These are phyloP conservation scores for Mellilla xanthometata DNA, from an alignment of 2,888 invertebrate species.

Conservation along the genomic window DNA sequence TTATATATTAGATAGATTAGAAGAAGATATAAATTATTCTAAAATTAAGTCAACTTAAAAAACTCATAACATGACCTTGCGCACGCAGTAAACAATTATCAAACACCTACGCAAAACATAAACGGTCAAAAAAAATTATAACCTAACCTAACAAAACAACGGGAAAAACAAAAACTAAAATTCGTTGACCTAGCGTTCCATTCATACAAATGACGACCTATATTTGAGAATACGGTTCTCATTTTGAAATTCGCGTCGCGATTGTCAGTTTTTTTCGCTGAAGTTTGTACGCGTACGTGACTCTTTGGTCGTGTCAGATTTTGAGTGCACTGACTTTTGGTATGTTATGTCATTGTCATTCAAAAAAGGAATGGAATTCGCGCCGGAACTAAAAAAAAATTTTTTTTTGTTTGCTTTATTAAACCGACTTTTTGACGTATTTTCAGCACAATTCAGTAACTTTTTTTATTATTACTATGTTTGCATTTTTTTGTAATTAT, in stretches of 20 bases:
- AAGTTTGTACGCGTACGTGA: conserved; percentile 37
- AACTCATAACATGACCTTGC: conserved; percentile 12
- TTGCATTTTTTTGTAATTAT: too few species aligned
- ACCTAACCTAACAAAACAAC: conserved; percentile 21
- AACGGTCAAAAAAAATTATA: too few species aligned
- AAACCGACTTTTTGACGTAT: too few species aligned
- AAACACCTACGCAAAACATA: conserved; percentile 18
- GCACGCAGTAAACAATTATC: conserved; percentile 19
- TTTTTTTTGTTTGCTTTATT: too few species aligned
- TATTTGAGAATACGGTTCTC: conserved; percentile 51
- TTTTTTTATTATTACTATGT: too few species aligned
- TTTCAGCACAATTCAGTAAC: too few species aligned
- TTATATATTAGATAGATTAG: too few species aligned
- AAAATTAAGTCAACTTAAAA: too few species aligned
- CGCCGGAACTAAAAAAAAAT: too few species aligned
- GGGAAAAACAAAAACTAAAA: conserved; percentile 29
- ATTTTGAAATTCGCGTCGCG: conserved; percentile 71
- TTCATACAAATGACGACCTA: conserved; percentile 60
- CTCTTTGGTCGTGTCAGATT: conserved; percentile 40
- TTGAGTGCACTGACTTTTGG: conserved; percentile 14
- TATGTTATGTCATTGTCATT: too few species aligned
- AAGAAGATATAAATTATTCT: too few species aligned
- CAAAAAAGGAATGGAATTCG: too few species aligned
- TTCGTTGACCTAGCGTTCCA: conserved; percentile 36
- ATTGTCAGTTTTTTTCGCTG: conserved; percentile 22